These are phyloP conservation scores for Drosophila malerkotliana DNA, from an alignment of 1,140 invertebrate genomes.

Conservation along the genomic window DNA sequence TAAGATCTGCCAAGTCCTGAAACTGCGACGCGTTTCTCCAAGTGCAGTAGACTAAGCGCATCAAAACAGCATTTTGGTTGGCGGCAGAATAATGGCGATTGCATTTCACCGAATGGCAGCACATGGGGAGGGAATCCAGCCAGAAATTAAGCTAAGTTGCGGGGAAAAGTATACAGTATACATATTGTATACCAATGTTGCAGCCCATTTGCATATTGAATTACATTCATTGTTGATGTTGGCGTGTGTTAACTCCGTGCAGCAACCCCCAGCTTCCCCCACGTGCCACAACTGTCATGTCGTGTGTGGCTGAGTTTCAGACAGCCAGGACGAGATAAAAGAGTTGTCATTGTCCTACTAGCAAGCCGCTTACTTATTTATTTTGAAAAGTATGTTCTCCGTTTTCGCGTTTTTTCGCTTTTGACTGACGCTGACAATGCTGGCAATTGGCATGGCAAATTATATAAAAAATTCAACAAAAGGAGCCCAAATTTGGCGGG, in stretches of 20 bases:
- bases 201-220: constrained; percentile 77
- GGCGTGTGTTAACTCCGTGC: constrained; percentile 44
- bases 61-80: constrained; percentile 53
- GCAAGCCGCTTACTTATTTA: constrained; percentile 24
- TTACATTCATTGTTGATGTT: constrained; percentile 77
- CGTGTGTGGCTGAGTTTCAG: constrained; percentile 14
- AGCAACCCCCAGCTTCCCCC: constrained; percentile 6
- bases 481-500: constrained; percentile 21
- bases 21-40: not conserved
- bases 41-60: not conserved
- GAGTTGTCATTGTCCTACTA: constrained; percentile 34
- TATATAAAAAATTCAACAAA: constrained; percentile 69
- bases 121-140: constrained; percentile 6
- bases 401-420: constrained; percentile 48
- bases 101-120: constrained; percentile 14
- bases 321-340: constrained; percentile 9
- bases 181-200: constrained; percentile 47
- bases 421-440: constrained; percentile 74
- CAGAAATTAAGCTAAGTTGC: constrained; percentile 7
- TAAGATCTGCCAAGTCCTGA: too few relatives aligned
- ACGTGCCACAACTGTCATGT: constrained; percentile 20
- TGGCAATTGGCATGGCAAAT: constrained; percentile 66
- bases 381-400: constrained; percentile 21
- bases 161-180: constrained; percentile 64
- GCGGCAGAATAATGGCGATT: constrained; percentile 57